Evolutionary conservation across 2,113 vertebrate genomes (phyloP).

Genomic region (Deroptyus accipitrinus): DNA sequence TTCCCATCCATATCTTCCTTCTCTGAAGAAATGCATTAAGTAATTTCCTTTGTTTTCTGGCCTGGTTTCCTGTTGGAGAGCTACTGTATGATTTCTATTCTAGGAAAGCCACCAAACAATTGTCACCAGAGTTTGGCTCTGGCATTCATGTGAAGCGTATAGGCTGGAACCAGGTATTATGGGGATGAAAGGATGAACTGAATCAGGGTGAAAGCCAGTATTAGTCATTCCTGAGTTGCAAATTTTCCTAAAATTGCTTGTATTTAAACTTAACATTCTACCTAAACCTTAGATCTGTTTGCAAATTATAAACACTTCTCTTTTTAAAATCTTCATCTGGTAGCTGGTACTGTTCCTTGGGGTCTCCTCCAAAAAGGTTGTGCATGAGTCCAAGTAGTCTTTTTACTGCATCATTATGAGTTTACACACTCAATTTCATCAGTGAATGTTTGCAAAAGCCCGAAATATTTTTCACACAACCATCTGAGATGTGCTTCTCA

Average conservation of each 20-base stretch:
- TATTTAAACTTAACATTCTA: background rate
- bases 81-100: background rate
- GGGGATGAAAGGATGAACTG: background rate
- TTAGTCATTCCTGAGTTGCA: background rate
- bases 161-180: background rate
- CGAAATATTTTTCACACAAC: background rate
- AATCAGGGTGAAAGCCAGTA: background rate
- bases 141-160: background rate
- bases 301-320: background rate
- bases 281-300: background rate
- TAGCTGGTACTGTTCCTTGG: background rate
- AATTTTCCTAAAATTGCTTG: background rate
- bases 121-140: background rate
- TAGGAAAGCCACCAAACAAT: background rate
- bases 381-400: background rate
- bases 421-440: background rate
- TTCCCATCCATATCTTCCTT: background rate
- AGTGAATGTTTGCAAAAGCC: background rate
- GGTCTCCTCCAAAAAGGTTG: background rate
- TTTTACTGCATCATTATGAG: background rate
- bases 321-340: background rate
- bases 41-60: background rate
- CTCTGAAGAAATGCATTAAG: background rate
- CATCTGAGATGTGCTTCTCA: background rate
- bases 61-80: background rate